Evolutionary conservation across 2,888 invertebrate genomes (phyloP), one percentile per base, ranked within the genome.

Genomic region (Brenthis ino): DNA sequence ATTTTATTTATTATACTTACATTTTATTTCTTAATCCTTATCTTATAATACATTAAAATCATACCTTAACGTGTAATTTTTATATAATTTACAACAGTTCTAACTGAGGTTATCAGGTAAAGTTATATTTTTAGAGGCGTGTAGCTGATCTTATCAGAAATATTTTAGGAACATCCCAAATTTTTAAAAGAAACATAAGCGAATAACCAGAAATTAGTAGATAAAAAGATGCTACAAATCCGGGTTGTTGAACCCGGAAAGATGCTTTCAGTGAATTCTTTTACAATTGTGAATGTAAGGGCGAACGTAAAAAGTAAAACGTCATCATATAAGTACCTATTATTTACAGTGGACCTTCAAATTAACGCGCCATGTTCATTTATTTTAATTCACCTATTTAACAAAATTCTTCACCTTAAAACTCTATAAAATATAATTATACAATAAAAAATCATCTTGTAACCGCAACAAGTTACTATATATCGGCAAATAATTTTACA

Each of bases 201-300:
- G 65, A 57, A 60, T 56, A 64, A 68, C 71, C 72, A 72, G 76
- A 71, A 80, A 80, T 80, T 78, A 28, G 14, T 55, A 6, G 20
- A 13, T 8, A 54, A 82, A 80, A 77, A 77, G 71, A 79, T 77
- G 75, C 69, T 64, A 60, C 68, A 74, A 77, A 78, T 88, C 89
- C 88, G 89, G 88, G 83, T 88, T 82, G 75, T 78, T 77, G 85
- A 87, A 85, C 88, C 78, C 78, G 74, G 75, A 77, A 76, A 70
- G 63, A 66, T 68, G 67, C 37, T 58, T 28, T 51, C 33, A 65
- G 64, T 67, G 61, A 60, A 70, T 60, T 64, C 54, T 53, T 33
- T 51, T 50, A 64, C 33, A 24, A 50, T 55, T 12, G 47, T 4
- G 58, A 70, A 64, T 67, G 58, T 67, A 67, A 69, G 57, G 55